Conservation (phyloP, 2,113 vertebrate genomes). For the Martes martes region DNA sequence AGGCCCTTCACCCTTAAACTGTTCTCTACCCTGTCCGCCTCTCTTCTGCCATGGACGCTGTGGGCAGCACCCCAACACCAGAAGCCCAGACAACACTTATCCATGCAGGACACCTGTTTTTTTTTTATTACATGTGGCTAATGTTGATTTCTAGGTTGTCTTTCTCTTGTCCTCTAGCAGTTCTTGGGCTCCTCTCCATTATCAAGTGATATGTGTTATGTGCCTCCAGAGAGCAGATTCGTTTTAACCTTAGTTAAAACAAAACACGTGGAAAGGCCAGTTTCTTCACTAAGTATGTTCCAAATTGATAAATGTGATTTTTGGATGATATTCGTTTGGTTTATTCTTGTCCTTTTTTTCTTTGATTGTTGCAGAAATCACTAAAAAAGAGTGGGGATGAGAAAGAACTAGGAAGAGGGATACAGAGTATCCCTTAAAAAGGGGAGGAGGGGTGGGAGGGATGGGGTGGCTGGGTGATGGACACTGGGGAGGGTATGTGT, state of each 20-base stretch:
- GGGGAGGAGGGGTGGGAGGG: too few species aligned
- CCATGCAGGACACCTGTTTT: background rate
- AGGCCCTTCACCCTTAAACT: too few species aligned
- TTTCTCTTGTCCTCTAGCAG: background rate
- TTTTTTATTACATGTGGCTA: background rate
- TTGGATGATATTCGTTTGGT: background rate
- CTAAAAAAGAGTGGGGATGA: too few species aligned
- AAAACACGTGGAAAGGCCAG: background rate
- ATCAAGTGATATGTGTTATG: background rate
- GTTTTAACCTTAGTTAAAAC: background rate
- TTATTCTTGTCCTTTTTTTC: background rate
- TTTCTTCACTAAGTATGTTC: conserved; percentile 5
- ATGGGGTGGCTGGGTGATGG: too few species aligned
- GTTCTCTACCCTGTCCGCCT: fast-evolving
- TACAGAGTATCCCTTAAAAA: too few species aligned
- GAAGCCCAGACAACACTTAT: background rate
- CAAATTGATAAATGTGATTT: background rate
- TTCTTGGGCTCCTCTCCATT: background rate
- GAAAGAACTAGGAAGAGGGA: too few species aligned
- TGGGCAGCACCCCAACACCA: background rate
- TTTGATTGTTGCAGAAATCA: too few species aligned
- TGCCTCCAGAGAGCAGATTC: background rate
- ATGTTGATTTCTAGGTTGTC: background rate
- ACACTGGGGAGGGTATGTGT: too few species aligned
- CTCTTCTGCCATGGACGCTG: background rate